phyloP scores from a whole-genome alignment of 2,797 vertebrate genomes.

The Pristis pectinata region DNA sequence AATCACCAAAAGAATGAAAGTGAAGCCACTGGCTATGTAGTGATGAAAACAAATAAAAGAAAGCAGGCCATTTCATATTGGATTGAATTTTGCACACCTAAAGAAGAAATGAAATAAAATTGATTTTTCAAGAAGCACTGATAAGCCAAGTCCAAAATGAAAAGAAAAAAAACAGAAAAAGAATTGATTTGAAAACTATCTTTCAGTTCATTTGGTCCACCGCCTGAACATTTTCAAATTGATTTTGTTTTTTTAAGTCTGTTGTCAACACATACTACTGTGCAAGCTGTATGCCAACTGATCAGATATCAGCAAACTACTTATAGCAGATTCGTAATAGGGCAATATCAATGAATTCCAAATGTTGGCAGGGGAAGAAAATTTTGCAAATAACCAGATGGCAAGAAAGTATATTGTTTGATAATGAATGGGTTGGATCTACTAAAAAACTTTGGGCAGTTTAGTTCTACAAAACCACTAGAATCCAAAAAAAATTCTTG shows the following conservation, averaged over 20 bases:
- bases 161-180: neutral
- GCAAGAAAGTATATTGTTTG: too few relatives aligned
- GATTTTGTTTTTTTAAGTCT: slow-evolving; percentile 9
- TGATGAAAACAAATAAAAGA: neutral
- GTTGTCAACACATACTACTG: neutral
- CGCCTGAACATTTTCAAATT: slow-evolving; percentile 12
- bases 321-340: too few relatives aligned
- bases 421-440: too few relatives aligned
- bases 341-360: too few relatives aligned
- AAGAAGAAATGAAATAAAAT: neutral
- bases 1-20: slow-evolving; percentile 1
- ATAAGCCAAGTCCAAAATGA: neutral
- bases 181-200: neutral
- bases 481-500: neutral
- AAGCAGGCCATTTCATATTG: neutral
- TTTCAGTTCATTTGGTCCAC: slow-evolving; percentile 21
- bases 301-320: too few relatives aligned
- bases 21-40: neutral
- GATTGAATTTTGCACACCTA: too few relatives aligned
- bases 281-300: neutral
- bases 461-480: neutral
- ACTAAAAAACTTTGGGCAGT: neutral
- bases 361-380: too few relatives aligned
- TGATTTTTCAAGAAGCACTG: neutral
- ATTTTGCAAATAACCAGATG: too few relatives aligned